Evolutionary conservation across 2,797 vertebrate genomes (phyloP).

Genomic region (Furcifer pardalis): DNA sequence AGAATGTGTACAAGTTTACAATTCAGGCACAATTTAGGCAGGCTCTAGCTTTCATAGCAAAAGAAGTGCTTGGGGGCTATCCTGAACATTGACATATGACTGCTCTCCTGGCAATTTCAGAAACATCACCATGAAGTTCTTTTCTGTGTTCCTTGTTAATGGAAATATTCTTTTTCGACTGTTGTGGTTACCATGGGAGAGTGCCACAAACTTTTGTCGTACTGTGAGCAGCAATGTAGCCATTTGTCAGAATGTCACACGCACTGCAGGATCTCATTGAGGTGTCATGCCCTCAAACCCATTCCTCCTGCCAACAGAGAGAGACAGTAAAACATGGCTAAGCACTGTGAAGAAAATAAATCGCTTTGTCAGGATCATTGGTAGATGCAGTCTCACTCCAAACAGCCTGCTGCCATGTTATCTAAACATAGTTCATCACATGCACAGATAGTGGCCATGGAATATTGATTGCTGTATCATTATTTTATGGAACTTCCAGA

Average conservation of each 20-base stretch:
- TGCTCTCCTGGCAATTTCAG: slow-evolving; percentile 6
- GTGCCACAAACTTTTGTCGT: slow-evolving; percentile 45
- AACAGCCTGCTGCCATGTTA: slow-evolving; percentile 57
- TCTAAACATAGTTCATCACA: slow-evolving; percentile 62
- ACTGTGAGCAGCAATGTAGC: slow-evolving; percentile 43
- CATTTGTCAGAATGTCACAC: slow-evolving; percentile 64
- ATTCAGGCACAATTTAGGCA: neutral
- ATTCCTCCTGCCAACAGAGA: slow-evolving; percentile 62
- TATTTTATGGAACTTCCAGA: slow-evolving; percentile 60
- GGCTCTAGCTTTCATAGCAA: neutral
- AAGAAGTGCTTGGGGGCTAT: neutral
- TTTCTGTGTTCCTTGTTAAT: slow-evolving; percentile 1
- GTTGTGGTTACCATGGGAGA: slow-evolving; percentile 25
- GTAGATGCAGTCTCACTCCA: slow-evolving; percentile 59
- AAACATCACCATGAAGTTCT: slow-evolving; percentile 12
- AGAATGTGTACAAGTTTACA: neutral
- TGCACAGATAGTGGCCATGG: slow-evolving; percentile 54
- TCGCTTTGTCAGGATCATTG: slow-evolving; percentile 59
- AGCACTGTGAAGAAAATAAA: slow-evolving; percentile 65
- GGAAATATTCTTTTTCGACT: slow-evolving; percentile 9
- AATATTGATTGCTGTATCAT: slow-evolving; percentile 48
- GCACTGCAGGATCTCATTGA: slow-evolving; percentile 53
- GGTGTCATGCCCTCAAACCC: slow-evolving; percentile 58
- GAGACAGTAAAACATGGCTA: slow-evolving; percentile 63
- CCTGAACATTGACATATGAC: neutral